Conservation (phyloP, 2,888 invertebrate species). For the Mechanitis messenoides region DNA sequence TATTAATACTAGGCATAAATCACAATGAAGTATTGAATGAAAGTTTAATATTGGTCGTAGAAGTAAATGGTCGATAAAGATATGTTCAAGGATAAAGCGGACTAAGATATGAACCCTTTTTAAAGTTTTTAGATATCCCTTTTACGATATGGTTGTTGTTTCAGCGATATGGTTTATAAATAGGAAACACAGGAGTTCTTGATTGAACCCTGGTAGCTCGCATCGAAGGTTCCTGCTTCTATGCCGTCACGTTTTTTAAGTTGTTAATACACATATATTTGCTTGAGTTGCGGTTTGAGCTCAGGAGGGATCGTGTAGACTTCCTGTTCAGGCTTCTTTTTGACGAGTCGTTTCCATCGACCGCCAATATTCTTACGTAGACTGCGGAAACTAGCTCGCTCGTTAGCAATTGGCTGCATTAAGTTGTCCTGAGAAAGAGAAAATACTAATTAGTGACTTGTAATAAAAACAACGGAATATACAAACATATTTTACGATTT, state of each 20-base stretch:
- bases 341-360: conserved; percentile 89
- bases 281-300: conserved; percentile 90
- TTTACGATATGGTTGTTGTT: conserved; percentile 33
- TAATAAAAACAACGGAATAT: background rate
- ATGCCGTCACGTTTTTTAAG: conserved; percentile 41
- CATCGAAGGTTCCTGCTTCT: conserved; percentile 66
- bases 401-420: conserved; percentile 82
- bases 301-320: conserved; percentile 91
- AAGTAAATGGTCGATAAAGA: conserved; percentile 70
- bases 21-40: conserved; percentile 70
- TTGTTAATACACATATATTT: conserved; percentile 89
- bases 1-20: conserved; percentile 74
- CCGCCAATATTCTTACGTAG: conserved; percentile 91
- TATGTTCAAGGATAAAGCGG: conserved; percentile 64
- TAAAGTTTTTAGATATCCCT: conserved; percentile 60
- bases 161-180: conserved; percentile 46
- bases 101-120: conserved; percentile 50
- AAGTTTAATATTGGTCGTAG: conserved; percentile 64
- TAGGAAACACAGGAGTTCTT: conserved; percentile 51
- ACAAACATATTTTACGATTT: background rate
- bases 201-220: conserved; percentile 50
- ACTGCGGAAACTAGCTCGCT: conserved; percentile 87
- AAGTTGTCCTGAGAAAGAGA: conserved; percentile 83
- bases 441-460: conserved; percentile 28
- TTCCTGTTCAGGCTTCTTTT: conserved; percentile 88